Evolutionary conservation across 1,140 invertebrate genomes (phyloP).

Genomic region (Drosophila arawakana): DNA sequence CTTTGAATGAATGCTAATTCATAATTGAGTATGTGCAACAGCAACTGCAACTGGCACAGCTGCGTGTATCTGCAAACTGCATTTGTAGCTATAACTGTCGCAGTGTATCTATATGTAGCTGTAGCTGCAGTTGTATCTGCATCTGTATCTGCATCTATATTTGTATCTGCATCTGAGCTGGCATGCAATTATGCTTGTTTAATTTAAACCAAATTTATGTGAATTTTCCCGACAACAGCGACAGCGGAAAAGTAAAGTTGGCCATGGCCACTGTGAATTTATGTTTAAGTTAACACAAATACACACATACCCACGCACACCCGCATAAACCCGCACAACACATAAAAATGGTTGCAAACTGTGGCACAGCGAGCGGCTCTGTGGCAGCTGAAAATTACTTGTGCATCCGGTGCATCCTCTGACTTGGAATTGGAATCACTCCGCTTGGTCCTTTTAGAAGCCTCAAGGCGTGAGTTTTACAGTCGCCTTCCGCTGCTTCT

Average conservation of each 20-base stretch:
- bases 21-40: slow-evolving; percentile 74
- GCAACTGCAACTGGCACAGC: slow-evolving; percentile 38
- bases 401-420: slow-evolving; percentile 73
- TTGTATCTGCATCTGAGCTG: slow-evolving; percentile 43
- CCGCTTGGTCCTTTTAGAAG: slow-evolving; percentile 66
- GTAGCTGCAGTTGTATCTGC: slow-evolving; percentile 28
- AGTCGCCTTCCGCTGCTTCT: slow-evolving; percentile 70
- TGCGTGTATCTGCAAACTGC: slow-evolving; percentile 25
- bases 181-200: slow-evolving; percentile 75
- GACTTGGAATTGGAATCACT: slow-evolving; percentile 65
- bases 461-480: slow-evolving; percentile 77
- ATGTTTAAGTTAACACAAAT: slow-evolving; percentile 27
- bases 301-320: slow-evolving; percentile 9
- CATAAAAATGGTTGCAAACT: slow-evolving; percentile 46
- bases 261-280: slow-evolving; percentile 45
- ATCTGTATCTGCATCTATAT: slow-evolving; percentile 19
- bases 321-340: neutral
- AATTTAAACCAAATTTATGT: slow-evolving; percentile 71
- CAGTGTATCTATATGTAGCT: slow-evolving; percentile 24
- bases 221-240: slow-evolving; percentile 32
- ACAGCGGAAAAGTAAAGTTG: slow-evolving; percentile 48
- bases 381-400: slow-evolving; percentile 74
- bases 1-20: slow-evolving; percentile 81
- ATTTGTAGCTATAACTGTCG: slow-evolving; percentile 20
- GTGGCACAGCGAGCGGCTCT: slow-evolving; percentile 35